Evolutionary conservation across 2,888 invertebrate genomes (phyloP), one percentile per base, ranked within the genome.

Genomic region (Megastigmus dorsalis): DNA sequence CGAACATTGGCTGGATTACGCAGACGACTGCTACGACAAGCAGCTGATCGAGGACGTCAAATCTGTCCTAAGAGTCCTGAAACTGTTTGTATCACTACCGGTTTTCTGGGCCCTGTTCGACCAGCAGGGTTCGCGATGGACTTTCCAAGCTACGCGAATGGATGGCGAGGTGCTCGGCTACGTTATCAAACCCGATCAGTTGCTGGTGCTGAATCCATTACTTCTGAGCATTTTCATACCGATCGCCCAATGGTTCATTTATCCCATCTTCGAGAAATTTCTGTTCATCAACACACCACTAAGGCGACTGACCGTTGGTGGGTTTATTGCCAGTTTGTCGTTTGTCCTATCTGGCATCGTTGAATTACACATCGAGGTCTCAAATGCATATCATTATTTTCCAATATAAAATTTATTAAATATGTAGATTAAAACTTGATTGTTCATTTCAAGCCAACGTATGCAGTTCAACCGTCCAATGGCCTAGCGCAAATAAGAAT

Each of bases 81-180:
- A 94, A 4, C 90, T 98, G 1, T 98, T 95, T 85, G 88, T 98
- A 33, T 98, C 98, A 0, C 89, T 98, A 55, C 97, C 98, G 0
- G 91, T 99, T 15, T 99, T 98, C 89, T 99, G 98, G 98, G 96
- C 98, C 0, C 90, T 99, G 0, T 98, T 95, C 88, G 98, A 99
- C 88, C 99, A 99, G 87, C 97, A 95, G 91, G 97, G 95, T 23
- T 96, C 96, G 0, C 91, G 95, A 76, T 97, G 97, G 97, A 96
- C 96, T 0, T 93, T 97, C 88, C 97, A 97, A 90, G 97, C 97
- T 0, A 93, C 93, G 10, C 91, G 93, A 79, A 97, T 98, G 97
- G 90, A 94, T 81, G 96, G 97, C 23, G 90, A 92, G 76, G 90
- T 96, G 74, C 94, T 94, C 0, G 89, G 90, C 66, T 94, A 92